Base-by-base conservation (phyloP, 1,140 invertebrate species). In the Eriosoma lanigerum region DNA sequence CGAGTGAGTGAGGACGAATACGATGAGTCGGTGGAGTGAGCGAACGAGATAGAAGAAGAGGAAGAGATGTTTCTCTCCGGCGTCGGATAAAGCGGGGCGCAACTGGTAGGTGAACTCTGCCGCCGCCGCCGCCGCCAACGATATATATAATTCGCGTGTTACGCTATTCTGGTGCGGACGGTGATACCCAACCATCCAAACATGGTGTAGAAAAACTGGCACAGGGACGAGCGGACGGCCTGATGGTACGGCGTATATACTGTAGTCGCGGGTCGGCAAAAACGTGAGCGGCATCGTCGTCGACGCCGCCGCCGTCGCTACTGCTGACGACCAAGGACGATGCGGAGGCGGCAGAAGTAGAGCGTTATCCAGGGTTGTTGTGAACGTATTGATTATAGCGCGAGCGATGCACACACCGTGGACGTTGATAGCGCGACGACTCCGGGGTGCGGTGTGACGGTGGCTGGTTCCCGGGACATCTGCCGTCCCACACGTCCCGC, bases 311-410 rank as follows among this genome's bases (percentile, higher is more conserved):
- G 15, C 19, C 10, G 62, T 12, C 32, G 62, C 3, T 10, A 19
- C 8, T 9, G 62, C 12, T 6, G 62, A 6, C n/a, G 64, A 24
- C n/a, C 4, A 26, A 8, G 66, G 21, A 5, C 19, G 38, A 13
- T 15, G 66, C 66, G 32, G 52, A n/a, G 54, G 72, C 32, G 70
- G 48, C 29, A 50, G 4, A 73, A 44, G 46, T 12, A 54, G 52
- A 24, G 32, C 75, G 75, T 78, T 78, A 62, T 78, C 75, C 75
- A 78, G 75, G 75, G 75, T 78, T 78, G 75, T 78, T 78, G 52
- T 62, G 54, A 46, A 62, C 75, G 75, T 78, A 78, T 78, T 78
- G 75, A 78, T 78, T 78, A 78, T 78, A 38, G 73, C 54, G 48
- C 70, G 68, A 26, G 56, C 56, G 75, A 78, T 78, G 75, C 75